phyloP scores from a whole-genome alignment of 2,113 vertebrate species.

The Solea senegalensis region DNA sequence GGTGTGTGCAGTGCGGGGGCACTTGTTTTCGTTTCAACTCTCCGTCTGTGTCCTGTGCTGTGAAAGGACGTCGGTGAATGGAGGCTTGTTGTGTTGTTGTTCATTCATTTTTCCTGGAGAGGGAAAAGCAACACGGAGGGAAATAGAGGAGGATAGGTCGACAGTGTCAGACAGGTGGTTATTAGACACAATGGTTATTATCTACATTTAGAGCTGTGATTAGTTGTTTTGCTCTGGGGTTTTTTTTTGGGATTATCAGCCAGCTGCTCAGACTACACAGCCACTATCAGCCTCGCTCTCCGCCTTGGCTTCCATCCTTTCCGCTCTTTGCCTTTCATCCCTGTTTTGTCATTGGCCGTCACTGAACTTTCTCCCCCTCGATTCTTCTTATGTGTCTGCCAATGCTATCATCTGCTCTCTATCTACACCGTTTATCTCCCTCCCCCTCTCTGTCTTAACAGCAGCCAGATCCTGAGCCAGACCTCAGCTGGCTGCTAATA shows the following conservation, averaged over 20 bases:
- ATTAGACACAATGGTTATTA: conserved; percentile 43
- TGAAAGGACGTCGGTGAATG: conserved; percentile 22
- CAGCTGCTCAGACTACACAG: conserved; percentile 34
- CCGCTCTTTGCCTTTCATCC: conserved; percentile 33
- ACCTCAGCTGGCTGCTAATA: conserved; percentile 45
- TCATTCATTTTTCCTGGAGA: conserved; percentile 8
- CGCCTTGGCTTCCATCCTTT: neutral
- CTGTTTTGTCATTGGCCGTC: conserved; percentile 33
- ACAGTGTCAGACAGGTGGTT: conserved; percentile 16
- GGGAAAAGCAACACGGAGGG: conserved; percentile 3
- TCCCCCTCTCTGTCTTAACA: neutral
- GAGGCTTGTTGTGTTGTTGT: neutral
- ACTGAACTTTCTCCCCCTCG: neutral
- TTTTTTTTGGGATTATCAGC: conserved; percentile 10
- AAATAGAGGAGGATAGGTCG: conserved; percentile 16
- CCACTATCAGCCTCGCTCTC: conserved; percentile 7
- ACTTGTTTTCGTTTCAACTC: conserved; percentile 23
- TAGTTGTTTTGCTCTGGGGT: neutral
- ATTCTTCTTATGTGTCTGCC: conserved; percentile 47
- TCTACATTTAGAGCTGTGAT: neutral
- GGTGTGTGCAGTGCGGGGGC: neutral
- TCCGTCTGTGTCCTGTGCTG: conserved; percentile 29
- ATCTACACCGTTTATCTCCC: conserved; percentile 39
- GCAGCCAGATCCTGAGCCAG: conserved; percentile 29
- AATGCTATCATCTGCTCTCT: conserved; percentile 39